Conservation (phyloP, 2,113 vertebrate species). For the Calypte anna region DNA sequence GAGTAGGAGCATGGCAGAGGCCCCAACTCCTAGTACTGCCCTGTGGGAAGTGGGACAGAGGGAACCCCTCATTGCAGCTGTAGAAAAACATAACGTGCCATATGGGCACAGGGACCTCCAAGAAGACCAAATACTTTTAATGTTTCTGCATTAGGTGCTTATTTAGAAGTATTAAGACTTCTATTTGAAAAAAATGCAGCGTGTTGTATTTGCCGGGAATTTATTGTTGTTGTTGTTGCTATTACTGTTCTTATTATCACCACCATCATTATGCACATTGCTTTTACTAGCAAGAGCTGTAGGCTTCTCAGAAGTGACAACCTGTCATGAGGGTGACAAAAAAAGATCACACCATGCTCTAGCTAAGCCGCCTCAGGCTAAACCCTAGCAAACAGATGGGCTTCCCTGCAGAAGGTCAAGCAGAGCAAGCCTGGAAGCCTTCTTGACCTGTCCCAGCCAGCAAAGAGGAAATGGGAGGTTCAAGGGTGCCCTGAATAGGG, state of each 20-base stretch:
- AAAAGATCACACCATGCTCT: slow-evolving; percentile 50
- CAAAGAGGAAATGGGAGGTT: background rate
- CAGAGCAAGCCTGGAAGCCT: background rate
- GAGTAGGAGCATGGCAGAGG: background rate
- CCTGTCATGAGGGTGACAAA: slow-evolving; percentile 34
- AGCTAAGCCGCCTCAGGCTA: slow-evolving; percentile 63
- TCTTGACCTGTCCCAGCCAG: background rate
- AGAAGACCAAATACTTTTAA: background rate
- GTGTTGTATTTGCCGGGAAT: background rate
- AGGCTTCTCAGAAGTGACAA: background rate
- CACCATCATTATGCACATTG: background rate
- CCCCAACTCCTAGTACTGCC: background rate
- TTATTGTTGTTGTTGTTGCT: background rate
- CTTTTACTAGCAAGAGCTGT: background rate
- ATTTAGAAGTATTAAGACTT: background rate
- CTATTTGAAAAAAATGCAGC: background rate
- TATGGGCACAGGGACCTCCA: background rate
- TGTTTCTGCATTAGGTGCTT: background rate
- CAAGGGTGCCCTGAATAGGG: background rate
- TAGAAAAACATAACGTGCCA: rapidly evolving
- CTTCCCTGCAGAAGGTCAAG: slow-evolving; percentile 36
- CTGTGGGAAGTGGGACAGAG: background rate
- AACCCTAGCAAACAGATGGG: slow-evolving; percentile 64
- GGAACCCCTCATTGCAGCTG: background rate
- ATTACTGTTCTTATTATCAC: too few relatives aligned